Percentiles rank a stretch among this genome's conserved stretches.
Conservation (phyloP, 2,888 invertebrate genomes). For the Bedellia somnulentella region DNA sequence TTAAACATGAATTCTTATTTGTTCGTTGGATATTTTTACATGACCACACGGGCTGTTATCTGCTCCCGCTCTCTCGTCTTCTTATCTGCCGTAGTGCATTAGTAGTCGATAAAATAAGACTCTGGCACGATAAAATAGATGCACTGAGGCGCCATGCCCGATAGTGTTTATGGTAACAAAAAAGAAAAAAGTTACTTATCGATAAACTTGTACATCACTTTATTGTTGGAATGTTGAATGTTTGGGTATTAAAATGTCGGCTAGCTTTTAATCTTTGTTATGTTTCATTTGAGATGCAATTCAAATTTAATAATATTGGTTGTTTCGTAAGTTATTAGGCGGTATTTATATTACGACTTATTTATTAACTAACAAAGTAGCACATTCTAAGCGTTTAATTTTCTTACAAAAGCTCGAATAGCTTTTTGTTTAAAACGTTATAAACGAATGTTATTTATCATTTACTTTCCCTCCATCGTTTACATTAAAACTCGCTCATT, state of each 20-base stretch:
- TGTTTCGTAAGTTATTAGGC: too few relatives aligned
- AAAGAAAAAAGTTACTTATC: conserved; percentile 42
- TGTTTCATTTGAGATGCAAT: too few relatives aligned
- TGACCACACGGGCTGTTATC: conserved; percentile 57
- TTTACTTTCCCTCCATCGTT: too few relatives aligned
- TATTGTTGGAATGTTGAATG: conserved; percentile 5
- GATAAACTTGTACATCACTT: conserved; percentile 26
- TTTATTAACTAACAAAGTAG: too few relatives aligned
- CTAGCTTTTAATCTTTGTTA: too few relatives aligned
- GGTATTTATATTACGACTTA: too few relatives aligned
- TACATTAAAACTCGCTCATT: conserved; percentile 51
- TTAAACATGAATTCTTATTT: conserved; percentile 4
- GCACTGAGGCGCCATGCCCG: conserved; percentile 54
- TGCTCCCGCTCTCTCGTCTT: conserved; percentile 52
- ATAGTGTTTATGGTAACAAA: conserved; percentile 44
- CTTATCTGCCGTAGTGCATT: conserved; percentile 55
- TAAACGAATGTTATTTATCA: too few relatives aligned
- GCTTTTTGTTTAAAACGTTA: too few relatives aligned
- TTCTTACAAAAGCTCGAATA: too few relatives aligned
- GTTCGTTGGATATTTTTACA: conserved; percentile 53
- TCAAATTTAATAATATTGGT: too few relatives aligned
- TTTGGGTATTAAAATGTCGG: too few relatives aligned
- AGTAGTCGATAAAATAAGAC: conserved; percentile 46
- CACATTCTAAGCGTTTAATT: too few relatives aligned
- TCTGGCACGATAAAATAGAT: conserved; percentile 44